phyloP scores from a whole-genome alignment of 2,888 invertebrate genomes.

The Plebejus melissa region DNA sequence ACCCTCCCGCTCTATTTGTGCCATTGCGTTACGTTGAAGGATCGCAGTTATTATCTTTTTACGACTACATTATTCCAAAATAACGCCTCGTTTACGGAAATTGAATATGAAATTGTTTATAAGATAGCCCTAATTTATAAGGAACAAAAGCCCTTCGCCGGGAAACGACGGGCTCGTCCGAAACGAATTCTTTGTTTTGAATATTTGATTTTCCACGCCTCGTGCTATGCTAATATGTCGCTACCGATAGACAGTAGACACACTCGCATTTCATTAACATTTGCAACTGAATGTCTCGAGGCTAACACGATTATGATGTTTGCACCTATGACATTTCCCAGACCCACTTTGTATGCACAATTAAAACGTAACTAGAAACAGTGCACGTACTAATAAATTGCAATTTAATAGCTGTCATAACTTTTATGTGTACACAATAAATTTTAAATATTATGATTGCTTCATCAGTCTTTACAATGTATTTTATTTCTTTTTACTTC shows the following conservation, averaged over 20 bases:
- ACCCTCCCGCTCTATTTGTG: slow-evolving; percentile 41
- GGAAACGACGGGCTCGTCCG: neutral
- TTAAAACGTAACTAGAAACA: neutral
- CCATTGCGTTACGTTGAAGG: slow-evolving; percentile 17
- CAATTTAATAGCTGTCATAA: neutral
- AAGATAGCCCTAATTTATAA: slow-evolving; percentile 25
- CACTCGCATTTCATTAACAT: slow-evolving; percentile 15
- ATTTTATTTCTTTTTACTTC: neutral
- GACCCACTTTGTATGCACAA: neutral
- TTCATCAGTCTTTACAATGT: neutral
- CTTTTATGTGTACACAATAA: slow-evolving; percentile 9
- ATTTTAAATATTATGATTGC: neutral
- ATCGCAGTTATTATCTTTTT: slow-evolving; percentile 31
- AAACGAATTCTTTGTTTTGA: slow-evolving; percentile 12
- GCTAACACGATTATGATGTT: slow-evolving; percentile 15
- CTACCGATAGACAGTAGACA: neutral
- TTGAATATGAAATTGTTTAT: slow-evolving; percentile 25
- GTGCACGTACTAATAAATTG: neutral
- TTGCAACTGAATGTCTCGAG: slow-evolving; percentile 31
- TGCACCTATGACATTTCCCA: slow-evolving; percentile 1
- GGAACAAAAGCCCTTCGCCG: neutral
- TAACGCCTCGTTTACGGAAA: slow-evolving; percentile 20
- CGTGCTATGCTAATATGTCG: slow-evolving; percentile 1
- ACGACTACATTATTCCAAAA: slow-evolving; percentile 19
- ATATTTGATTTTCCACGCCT: slow-evolving; percentile 8